Percentiles rank a stretch among this genome's conserved stretches.
phyloP scores from a whole-genome alignment of 1,140 invertebrate genomes.

The Eciton burchellii region DNA sequence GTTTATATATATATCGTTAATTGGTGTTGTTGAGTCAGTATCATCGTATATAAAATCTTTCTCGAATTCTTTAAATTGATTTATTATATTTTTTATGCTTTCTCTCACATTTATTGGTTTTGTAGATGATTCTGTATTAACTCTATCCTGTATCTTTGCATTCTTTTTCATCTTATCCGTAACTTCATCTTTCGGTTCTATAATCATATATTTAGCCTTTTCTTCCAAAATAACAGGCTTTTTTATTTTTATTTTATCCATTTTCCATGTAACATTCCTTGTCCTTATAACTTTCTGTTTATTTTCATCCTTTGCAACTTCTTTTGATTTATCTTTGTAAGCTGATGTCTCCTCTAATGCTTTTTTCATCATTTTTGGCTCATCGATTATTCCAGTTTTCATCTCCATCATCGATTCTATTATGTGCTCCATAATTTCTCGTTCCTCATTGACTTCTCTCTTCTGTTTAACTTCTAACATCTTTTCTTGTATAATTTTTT shows the following conservation, averaged over 20 bases:
- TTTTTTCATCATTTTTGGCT: constrained; percentile 21
- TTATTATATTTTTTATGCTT: constrained; percentile 83
- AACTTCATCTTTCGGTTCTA: constrained; percentile 3
- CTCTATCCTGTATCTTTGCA: neutral
- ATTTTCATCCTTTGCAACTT: constrained; percentile 57
- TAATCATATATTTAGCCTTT: neutral
- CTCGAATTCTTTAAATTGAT: constrained; percentile 84
- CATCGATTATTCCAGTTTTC: constrained; percentile 46
- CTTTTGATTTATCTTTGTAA: neutral
- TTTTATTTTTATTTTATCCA: neutral
- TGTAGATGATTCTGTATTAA: neutral
- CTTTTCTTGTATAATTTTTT: constrained; percentile 82
- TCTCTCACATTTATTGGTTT: constrained; percentile 77
- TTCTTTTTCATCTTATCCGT: constrained; percentile 2
- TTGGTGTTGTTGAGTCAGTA: constrained; percentile 21
- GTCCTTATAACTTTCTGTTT: constrained; percentile 10
- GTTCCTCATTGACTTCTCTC: constrained; percentile 63
- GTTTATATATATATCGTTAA: constrained; percentile 15
- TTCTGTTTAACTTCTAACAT: constrained; percentile 76
- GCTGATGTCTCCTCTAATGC: neutral
- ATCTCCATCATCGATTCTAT: constrained; percentile 54
- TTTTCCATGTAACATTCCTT: neutral
- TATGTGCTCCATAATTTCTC: constrained; percentile 62
- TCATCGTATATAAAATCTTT: constrained; percentile 79
- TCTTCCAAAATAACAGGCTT: neutral